Evolutionary conservation across 2,113 vertebrate genomes (phyloP), one percentile per base, ranked within the genome.

Genomic region (Microtus ochrogaster): DNA sequence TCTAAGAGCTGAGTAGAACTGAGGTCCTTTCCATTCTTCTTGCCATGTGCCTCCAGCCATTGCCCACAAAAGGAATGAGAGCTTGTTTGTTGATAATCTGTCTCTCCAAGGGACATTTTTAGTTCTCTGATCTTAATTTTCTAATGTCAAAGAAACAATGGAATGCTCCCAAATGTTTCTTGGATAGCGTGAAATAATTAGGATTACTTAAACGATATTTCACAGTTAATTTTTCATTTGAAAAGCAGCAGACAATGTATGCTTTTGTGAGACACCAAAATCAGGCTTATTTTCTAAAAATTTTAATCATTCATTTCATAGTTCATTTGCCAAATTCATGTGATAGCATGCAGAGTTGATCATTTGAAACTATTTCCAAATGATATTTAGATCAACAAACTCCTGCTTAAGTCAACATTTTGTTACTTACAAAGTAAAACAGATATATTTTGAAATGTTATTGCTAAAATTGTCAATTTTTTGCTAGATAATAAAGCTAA

Each of bases 101-200:
- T 96, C 94, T 96, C 91, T 96, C 90, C 98, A 98, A 97, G 97
- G 98, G 97, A 98, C 95, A 98, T 97, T 97, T 98, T 98, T 98
- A 98, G 94, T 96, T 98, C 97, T 98, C 98, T 94, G 76, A 96
- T 97, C 88, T 97, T 97, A 98, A 98, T 98, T 98, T 98, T 98
- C 97, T 97, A 97, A 97, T 98, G 98, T 98, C 98, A 98, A 95
- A 96, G 96, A 97, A 98, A 98, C 89, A 98, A 98, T 97, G 97
- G 63, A 94, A 83, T 94, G 98, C 98, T 98, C 98, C 98, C 97
- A 98, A 98, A 98, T 98, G 97, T 99, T 99, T 98, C 97, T 65
- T 95, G 88, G 84, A 83, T 89, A 91, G 55, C 92, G 93, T 97
- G 93, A 97, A 98, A 98, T 98, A 98, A 98, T 92, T 10, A 97